Evolutionary conservation across 2,113 vertebrate genomes (phyloP).

Genomic region (Excalfactoria chinensis): DNA sequence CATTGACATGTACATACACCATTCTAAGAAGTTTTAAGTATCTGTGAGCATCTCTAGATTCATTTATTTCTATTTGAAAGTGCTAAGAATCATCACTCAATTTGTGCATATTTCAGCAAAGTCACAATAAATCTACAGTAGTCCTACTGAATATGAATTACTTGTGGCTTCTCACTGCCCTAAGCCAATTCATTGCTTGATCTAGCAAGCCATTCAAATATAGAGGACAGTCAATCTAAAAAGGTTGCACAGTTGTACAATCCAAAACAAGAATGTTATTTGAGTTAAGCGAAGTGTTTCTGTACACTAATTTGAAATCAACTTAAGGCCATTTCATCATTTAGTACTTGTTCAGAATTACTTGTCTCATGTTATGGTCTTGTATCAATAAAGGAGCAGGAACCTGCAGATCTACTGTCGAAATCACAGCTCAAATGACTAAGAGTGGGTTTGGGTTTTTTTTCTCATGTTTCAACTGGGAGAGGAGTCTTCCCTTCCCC

Average conservation of each 20-base stretch:
- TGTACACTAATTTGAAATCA: accelerated
- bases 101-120: neutral
- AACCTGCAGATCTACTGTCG: neutral
- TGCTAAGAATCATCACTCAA: neutral
- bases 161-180: neutral
- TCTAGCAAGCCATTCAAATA: neutral
- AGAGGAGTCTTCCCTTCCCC: neutral
- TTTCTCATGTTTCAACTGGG: neutral
- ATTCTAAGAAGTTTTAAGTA: neutral
- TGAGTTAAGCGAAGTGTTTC: neutral
- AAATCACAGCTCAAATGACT: neutral
- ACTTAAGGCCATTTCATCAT: neutral
- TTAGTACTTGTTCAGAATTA: neutral
- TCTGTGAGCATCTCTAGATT: neutral
- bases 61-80: neutral
- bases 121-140: neutral
- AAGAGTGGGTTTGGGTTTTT: accelerated
- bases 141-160: neutral
- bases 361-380: neutral
- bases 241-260: neutral
- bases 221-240: neutral
- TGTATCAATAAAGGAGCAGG: neutral
- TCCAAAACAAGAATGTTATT: neutral
- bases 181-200: neutral
- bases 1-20: neutral